Evolutionary conservation across 64 coral and sea anemone species (phyloP), one percentile per base, ranked within the genome.

Genomic region (Platygyra sinensis): DNA sequence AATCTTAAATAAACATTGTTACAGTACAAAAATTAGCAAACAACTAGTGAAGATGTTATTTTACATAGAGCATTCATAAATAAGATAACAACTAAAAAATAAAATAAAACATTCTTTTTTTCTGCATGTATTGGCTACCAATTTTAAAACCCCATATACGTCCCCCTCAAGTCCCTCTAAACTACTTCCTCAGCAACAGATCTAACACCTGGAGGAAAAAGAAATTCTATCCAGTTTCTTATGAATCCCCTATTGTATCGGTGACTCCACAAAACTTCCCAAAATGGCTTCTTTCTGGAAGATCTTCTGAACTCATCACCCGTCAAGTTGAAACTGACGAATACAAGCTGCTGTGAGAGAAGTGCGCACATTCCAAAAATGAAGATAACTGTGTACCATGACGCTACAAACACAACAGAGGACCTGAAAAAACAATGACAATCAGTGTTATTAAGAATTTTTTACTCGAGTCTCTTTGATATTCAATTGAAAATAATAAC

Each of bases 301-400:
- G 87, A 87, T 32, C 91, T 89, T 22, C 95, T 64, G 87, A 91
- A 96, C 90, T 96, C 95, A 87, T 96, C 95, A 12, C 95, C 95
- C 60, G 95, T 96, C 29, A 96, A 80, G 72, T 96, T 93, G 59
- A 96, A 90, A 46, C 91, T 96, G 67, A 96, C 90, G 15, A 96
- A 93, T 52, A 77, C 7, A 24, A 96, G 29, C 80, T 96, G 95
- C 22, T 96, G 95, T 5, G 87, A 13, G 22, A 96, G 74, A 18
- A 96, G 87, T 29, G 82, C 88, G 0, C 65, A 82, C 95, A 96
- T 93, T 74, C 91, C 89, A 28, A 96, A 78, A 39, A 93, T 87
- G 22, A 96, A 96, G 0, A 96, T 74, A 3, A 96, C 60, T 78
- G 67, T 80, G 46, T 96, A 96, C 71, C 90, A 93, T 3, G 57